A percentile compares a stretch with the other conserved stretches of the same genome.
These are phyloP conservation scores for Panopea generosa DNA, from an alignment of 2,888 invertebrate species.

Conservation along the genomic window DNA sequence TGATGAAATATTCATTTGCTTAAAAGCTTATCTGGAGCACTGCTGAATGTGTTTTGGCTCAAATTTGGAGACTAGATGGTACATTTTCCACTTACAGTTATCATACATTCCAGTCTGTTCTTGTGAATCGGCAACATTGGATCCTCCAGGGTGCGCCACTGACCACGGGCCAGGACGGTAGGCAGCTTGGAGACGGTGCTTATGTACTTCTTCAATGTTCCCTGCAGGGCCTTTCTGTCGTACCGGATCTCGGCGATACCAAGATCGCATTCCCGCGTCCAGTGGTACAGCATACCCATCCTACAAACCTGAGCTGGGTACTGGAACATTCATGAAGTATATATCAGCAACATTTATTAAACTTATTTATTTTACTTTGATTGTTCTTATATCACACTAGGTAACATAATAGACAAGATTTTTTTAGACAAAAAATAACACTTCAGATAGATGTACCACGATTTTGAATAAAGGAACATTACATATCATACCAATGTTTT, in stretches of 20 bases:
- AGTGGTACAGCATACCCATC: constrained; percentile 83
- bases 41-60: too few relatives aligned
- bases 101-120: constrained; percentile 83
- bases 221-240: constrained; percentile 83
- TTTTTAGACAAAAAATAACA: neutral
- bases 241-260: constrained; percentile 82
- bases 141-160: constrained; percentile 80
- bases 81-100: constrained; percentile 82
- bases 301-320: constrained; percentile 85
- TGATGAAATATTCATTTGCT: too few relatives aligned
- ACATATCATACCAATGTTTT: too few relatives aligned
- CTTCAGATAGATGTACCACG: too few relatives aligned
- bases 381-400: neutral
- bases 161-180: constrained; percentile 73
- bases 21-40: too few relatives aligned
- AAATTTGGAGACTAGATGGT: too few relatives aligned
- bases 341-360: neutral
- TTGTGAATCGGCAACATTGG: constrained; percentile 81
- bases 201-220: constrained; percentile 80
- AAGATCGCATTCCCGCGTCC: constrained; percentile 84
- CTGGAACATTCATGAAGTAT: constrained; percentile 69
- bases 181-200: constrained; percentile 77
- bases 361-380: too few relatives aligned
- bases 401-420: neutral
- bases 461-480: too few relatives aligned